Evolutionary conservation across 2,888 invertebrate genomes (phyloP).

Genomic region (Thumatha senex): DNA sequence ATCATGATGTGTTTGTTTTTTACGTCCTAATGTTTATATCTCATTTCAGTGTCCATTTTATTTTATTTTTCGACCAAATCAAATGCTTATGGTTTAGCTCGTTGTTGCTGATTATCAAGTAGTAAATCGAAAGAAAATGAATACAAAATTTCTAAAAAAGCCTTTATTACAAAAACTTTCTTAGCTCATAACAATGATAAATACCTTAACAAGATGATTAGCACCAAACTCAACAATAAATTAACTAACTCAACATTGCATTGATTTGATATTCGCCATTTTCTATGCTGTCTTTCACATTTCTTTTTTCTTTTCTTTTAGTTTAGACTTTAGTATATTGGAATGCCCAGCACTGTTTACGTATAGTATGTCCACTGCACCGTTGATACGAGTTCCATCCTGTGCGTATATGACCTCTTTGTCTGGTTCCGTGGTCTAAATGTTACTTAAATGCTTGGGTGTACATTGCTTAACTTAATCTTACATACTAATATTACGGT

Average conservation of each 20-base stretch:
- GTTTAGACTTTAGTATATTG: constrained; percentile 62
- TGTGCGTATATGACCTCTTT: constrained; percentile 12
- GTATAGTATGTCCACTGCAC: constrained; percentile 21
- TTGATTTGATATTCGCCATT: constrained; percentile 44
- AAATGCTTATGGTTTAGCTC: too few relatives aligned
- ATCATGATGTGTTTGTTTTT: too few relatives aligned
- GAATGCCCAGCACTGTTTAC: constrained; percentile 71
- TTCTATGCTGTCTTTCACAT: constrained; percentile 66
- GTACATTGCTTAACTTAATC: constrained; percentile 65
- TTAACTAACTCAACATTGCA: constrained; percentile 43
- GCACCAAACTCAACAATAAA: constrained; percentile 49
- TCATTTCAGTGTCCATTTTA: too few relatives aligned
- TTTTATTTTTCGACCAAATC: too few relatives aligned
- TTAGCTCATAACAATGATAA: constrained; percentile 65
- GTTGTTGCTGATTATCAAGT: too few relatives aligned
- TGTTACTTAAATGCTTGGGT: constrained; percentile 72
- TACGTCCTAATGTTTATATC: too few relatives aligned
- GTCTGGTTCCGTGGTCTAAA: constrained; percentile 38
- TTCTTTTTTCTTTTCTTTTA: constrained; percentile 50
- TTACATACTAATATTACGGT: constrained; percentile 77
- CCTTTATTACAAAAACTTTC: constrained; percentile 72
- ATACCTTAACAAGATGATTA: constrained; percentile 55
- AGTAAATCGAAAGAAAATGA: constrained; percentile 17
- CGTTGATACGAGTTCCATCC: constrained; percentile 23
- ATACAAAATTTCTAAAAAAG: constrained; percentile 47